Conservation (phyloP, 2,888 invertebrate species). For the Kuschelorhynchus macadamiae region DNA sequence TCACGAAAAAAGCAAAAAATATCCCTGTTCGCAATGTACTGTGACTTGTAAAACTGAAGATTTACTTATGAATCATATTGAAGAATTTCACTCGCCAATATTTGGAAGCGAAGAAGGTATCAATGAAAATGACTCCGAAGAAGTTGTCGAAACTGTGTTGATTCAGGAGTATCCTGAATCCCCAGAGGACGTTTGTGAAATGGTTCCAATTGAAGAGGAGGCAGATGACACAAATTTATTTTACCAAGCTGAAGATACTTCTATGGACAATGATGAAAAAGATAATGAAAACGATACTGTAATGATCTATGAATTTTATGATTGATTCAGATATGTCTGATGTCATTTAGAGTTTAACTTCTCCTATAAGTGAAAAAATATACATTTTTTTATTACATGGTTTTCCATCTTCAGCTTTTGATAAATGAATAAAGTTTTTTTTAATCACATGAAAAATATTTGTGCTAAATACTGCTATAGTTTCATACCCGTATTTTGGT, state of each 20-base stretch:
- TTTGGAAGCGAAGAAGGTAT: neutral
- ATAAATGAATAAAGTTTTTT: no score
- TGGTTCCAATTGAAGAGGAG: slow-evolving; percentile 3
- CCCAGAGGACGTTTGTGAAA: neutral
- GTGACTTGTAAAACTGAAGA: neutral
- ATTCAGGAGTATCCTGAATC: slow-evolving; percentile 4
- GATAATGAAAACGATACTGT: slow-evolving; percentile 18
- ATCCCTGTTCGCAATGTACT: neutral
- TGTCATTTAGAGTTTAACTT: no score
- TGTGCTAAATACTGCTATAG: no score
- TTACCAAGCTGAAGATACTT: neutral
- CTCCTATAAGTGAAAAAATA: no score
- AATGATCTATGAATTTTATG: slow-evolving; percentile 27
- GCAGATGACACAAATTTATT: neutral
- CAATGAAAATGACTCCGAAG: neutral
- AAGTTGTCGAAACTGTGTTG: slow-evolving; percentile 14
- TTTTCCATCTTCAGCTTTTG: no score
- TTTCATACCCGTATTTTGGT: no score
- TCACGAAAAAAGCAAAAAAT: neutral
- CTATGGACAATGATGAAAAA: slow-evolving; percentile 10
- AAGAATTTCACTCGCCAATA: neutral
- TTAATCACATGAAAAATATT: no score
- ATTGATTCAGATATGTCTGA: slow-evolving; percentile 1
- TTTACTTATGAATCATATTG: slow-evolving; percentile 6
- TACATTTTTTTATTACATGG: no score